phyloP scores from a whole-genome alignment of 64 coral and sea anemone genomes.

The Montipora foliosa region DNA sequence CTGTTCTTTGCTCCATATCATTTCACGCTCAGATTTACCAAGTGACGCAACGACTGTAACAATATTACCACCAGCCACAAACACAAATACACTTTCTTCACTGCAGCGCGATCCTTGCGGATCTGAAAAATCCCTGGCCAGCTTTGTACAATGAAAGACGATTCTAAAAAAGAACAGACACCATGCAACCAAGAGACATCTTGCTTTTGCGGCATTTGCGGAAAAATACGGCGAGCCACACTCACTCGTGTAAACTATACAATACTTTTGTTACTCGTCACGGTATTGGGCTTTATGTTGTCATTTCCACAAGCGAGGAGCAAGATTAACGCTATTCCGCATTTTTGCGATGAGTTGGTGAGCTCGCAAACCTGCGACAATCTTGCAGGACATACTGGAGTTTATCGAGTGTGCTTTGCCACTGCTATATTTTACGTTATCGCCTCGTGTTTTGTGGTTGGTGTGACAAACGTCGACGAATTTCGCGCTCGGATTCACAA shows the following conservation, averaged over 20 bases:
- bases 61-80: constrained; percentile 4
- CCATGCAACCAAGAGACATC: neutral
- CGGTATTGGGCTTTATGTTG: constrained; percentile 51
- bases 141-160: neutral
- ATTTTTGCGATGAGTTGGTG: constrained; percentile 62
- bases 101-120: too few species aligned
- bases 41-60: neutral
- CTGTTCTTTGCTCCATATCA: neutral
- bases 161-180: neutral
- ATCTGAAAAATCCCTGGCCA: neutral
- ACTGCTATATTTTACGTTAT: constrained; percentile 64
- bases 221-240: neutral
- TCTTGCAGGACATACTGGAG: constrained; percentile 58
- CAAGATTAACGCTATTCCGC: constrained; percentile 41
- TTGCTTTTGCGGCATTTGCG: constrained; percentile 56
- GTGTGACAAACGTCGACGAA: constrained; percentile 54
- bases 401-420: constrained; percentile 73
- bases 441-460: constrained; percentile 20
- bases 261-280: constrained; percentile 40
- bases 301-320: constrained; percentile 27
- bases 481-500: constrained; percentile 90
- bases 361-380: constrained; percentile 63
- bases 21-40: constrained; percentile 11
- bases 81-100: neutral
- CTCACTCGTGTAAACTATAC: constrained; percentile 55